These are phyloP conservation scores for Mechanitis messenoides DNA, from an alignment of 2,888 invertebrate species.

Conservation along the genomic window DNA sequence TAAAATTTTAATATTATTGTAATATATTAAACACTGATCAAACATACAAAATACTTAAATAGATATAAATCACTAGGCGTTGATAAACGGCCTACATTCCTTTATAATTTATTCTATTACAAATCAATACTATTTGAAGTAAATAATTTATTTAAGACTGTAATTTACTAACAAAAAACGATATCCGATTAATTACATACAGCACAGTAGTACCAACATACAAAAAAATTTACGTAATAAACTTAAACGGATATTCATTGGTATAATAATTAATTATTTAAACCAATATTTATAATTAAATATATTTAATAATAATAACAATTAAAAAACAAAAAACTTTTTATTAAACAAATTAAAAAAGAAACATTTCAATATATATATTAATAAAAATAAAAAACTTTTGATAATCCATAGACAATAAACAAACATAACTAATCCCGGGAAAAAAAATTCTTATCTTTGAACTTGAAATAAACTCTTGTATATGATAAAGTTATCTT, in stretches of 20 bases:
- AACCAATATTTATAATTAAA: too few species aligned
- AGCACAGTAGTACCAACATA: slow-evolving; percentile 1
- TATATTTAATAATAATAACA: too few species aligned
- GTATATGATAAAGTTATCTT: slow-evolving; percentile 51
- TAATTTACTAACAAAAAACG: background rate
- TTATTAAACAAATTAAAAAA: too few species aligned
- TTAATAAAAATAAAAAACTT: background rate
- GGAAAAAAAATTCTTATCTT: too few species aligned
- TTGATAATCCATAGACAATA: too few species aligned
- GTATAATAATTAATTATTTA: too few species aligned
- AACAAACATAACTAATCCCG: too few species aligned
- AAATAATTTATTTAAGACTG: background rate
- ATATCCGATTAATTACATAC: background rate
- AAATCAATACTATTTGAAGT: background rate
- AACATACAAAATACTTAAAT: too few species aligned
- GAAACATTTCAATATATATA: background rate
- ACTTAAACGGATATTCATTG: too few species aligned
- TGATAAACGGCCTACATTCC: background rate
- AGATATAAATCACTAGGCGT: background rate
- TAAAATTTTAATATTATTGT: too few species aligned
- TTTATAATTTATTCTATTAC: background rate
- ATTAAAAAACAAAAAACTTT: too few species aligned
- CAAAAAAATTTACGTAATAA: background rate
- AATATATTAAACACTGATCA: too few species aligned
- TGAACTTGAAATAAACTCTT: slow-evolving; percentile 11